These are phyloP conservation scores for Holotrichia oblita DNA, from an alignment of 1,140 invertebrate genomes.

Conservation along the genomic window DNA sequence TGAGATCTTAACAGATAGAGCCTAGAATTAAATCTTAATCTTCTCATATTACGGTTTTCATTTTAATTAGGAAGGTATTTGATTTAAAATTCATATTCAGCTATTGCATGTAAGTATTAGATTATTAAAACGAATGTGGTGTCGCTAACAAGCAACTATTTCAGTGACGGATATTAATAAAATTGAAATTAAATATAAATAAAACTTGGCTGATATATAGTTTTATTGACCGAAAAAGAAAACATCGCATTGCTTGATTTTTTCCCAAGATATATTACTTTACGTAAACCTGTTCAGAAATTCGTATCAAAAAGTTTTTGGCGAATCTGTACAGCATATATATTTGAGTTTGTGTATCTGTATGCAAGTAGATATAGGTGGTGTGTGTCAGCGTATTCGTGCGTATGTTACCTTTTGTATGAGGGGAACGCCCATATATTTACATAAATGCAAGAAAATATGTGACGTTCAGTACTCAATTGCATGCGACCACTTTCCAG, in stretches of 20 bases:
- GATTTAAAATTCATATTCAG: no score
- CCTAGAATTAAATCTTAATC: no score
- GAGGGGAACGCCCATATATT: conserved; percentile 1
- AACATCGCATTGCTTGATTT: background rate
- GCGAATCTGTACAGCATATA: background rate
- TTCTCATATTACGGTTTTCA: no score
- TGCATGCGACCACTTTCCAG: conserved; percentile 18
- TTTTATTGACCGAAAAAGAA: background rate
- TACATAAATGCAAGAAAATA: conserved; percentile 21
- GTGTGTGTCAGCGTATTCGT: background rate
- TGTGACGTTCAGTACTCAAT: conserved; percentile 12
- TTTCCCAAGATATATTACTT: no score
- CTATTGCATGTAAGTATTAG: no score
- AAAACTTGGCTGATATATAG: background rate
- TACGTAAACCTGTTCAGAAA: background rate
- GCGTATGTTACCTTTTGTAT: background rate
- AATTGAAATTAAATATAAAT: background rate
- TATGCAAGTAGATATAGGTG: background rate
- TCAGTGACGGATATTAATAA: background rate
- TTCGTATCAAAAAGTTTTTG: background rate
- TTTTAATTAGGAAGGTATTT: no score
- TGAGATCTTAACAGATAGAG: no score
- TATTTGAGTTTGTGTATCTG: background rate
- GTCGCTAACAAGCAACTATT: background rate
- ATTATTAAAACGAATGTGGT: no score